Conservation (phyloP, 1,140 invertebrate genomes). For the Mya arenaria region DNA sequence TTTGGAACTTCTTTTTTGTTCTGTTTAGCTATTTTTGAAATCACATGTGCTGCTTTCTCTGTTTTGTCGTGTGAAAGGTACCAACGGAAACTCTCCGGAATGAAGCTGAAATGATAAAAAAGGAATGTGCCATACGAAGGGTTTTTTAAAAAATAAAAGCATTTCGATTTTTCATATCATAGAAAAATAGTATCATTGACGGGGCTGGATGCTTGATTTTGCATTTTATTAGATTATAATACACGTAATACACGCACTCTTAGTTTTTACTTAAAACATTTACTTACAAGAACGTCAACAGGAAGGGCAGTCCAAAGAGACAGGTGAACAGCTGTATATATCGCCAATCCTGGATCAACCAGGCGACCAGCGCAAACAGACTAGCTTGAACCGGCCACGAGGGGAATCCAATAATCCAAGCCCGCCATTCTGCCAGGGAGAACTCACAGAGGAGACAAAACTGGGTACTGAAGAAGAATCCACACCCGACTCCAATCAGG, state of each 20-base stretch:
- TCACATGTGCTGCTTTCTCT: conserved; percentile 16
- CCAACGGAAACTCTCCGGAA: conserved; percentile 49
- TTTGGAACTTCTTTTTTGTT: too few species aligned
- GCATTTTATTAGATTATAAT: background rate
- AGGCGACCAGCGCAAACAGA: conserved; percentile 45
- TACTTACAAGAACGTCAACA: background rate
- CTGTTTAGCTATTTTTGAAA: conserved; percentile 24
- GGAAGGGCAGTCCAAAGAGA: background rate
- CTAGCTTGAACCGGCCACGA: conserved; percentile 28
- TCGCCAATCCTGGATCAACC: conserved; percentile 51
- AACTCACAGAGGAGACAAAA: conserved; percentile 51
- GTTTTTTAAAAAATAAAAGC: background rate
- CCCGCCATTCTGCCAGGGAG: conserved; percentile 34
- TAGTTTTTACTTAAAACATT: background rate
- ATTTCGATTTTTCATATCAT: background rate
- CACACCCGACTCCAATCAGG: conserved; percentile 51
- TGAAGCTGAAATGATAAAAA: conserved; percentile 1
- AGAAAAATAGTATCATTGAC: background rate
- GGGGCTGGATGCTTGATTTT: background rate
- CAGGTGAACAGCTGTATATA: conserved; percentile 48
- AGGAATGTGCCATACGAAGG: background rate
- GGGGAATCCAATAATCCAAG: conserved; percentile 48
- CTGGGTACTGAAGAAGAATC: conserved; percentile 16
- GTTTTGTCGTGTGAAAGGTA: conserved; percentile 11
- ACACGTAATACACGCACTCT: background rate